Evolutionary conservation across 2,113 vertebrate species (phyloP).

Genomic region (Stercorarius parasiticus): DNA sequence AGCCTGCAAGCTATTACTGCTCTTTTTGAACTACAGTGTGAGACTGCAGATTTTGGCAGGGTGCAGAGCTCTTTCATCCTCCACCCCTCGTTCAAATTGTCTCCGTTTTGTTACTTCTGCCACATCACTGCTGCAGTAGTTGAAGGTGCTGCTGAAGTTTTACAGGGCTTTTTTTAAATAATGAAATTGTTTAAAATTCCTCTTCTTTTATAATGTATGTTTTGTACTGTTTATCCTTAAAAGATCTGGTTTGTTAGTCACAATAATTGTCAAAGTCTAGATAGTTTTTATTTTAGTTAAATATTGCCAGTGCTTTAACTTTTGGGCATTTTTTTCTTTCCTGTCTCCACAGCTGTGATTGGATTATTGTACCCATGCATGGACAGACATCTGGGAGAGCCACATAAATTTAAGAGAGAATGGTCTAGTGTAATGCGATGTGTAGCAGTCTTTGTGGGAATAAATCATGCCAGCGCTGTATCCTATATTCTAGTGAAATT

Average conservation of each 20-base stretch:
- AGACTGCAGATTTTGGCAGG: neutral
- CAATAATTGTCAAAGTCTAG: neutral
- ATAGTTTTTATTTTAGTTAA: neutral
- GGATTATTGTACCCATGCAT: slow-evolving; percentile 96
- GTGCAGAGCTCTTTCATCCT: neutral
- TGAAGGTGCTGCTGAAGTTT: neutral
- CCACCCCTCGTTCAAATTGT: neutral
- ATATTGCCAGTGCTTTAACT: slow-evolving; percentile 36
- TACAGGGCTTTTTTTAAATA: neutral
- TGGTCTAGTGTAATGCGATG: slow-evolving; percentile 99
- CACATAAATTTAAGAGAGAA: slow-evolving; percentile 95
- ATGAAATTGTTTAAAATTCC: neutral
- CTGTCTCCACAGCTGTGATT: slow-evolving; percentile 82
- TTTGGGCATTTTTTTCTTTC: slow-evolving; percentile 19
- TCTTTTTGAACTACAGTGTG: neutral
- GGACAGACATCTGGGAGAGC: slow-evolving; percentile 90
- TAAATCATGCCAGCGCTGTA: slow-evolving; percentile 98
- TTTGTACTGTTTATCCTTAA: neutral
- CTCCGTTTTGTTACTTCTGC: neutral
- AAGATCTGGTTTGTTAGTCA: neutral
- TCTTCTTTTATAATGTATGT: neutral
- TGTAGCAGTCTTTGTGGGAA: slow-evolving; percentile 96
- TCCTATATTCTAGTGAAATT: slow-evolving; percentile 69
- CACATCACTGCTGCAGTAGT: neutral
- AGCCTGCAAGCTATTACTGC: neutral